phyloP scores from a whole-genome alignment of 2,888 invertebrate genomes.

The Pyrgus malvae region DNA sequence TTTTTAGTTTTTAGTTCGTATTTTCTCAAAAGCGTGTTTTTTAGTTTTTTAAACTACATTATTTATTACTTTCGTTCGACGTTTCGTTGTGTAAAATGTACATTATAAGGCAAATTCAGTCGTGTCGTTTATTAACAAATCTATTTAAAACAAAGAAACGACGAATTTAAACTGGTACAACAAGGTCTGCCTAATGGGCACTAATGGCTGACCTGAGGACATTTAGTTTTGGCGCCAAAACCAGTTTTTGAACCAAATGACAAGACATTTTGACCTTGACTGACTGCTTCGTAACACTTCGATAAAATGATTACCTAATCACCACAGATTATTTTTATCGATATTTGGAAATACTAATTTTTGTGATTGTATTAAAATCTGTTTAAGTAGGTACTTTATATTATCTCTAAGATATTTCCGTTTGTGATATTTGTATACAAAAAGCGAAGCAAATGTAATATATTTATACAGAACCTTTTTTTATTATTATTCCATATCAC shows the following conservation, averaged over 20 bases:
- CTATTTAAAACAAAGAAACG: no score
- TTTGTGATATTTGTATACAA: background rate
- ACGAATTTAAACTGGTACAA: no score
- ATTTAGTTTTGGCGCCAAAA: constrained; percentile 4
- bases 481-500: no score
- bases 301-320: constrained; percentile 14
- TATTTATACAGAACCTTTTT: no score
- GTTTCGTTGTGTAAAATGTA: no score
- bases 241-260: background rate
- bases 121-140: no score
- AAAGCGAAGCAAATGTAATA: no score
- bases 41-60: no score
- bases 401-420: background rate
- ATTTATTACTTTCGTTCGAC: no score
- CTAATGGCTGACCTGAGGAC: background rate
- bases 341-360: background rate
- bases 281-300: constrained; percentile 7
- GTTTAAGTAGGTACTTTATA: background rate
- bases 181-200: background rate
- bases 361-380: background rate
- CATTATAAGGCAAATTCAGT: no score
- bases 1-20: no score
- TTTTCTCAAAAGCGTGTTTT: no score
- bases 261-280: constrained; percentile 2
- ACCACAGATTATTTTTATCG: background rate